Conservation (phyloP, 2,797 vertebrate species). For the Coccyzus lansbergi region DNA sequence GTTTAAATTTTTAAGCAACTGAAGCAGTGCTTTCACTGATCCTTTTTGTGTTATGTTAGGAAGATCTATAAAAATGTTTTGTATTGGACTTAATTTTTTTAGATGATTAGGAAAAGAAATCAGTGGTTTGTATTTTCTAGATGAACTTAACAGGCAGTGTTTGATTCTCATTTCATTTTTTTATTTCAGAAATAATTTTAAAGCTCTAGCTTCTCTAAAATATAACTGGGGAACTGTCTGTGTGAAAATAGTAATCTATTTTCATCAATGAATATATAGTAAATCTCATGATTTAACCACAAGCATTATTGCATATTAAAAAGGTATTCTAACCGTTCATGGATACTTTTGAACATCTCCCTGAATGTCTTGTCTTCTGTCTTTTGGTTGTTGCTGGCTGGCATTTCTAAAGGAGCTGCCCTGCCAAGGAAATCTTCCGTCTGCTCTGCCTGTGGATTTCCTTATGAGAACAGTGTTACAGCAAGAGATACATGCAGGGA, state of each 20-base stretch:
- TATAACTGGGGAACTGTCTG: neutral
- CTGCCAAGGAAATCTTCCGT: neutral
- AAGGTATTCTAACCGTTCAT: neutral
- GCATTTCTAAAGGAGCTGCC: neutral
- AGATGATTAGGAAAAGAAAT: neutral
- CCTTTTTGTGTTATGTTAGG: neutral
- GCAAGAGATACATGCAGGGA: neutral
- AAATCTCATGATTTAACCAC: neutral
- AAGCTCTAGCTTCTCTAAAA: neutral
- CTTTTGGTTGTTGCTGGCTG: neutral
- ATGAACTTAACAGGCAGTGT: neutral
- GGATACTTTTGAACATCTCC: neutral
- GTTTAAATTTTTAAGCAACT: slow-evolving; percentile 40
- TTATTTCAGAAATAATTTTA: neutral
- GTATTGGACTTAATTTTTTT: neutral
- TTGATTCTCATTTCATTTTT: neutral
- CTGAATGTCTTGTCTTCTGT: neutral
- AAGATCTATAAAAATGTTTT: slow-evolving; percentile 2
- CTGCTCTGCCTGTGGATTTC: neutral
- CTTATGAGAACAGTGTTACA: neutral
- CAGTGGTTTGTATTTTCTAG: neutral
- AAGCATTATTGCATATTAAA: neutral
- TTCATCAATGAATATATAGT: neutral
- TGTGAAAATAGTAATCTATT: neutral
- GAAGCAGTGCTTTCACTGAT: slow-evolving; percentile 18